These are phyloP conservation scores for Spodoptera exigua DNA, from an alignment of 2,888 invertebrate species.

Conservation along the genomic window DNA sequence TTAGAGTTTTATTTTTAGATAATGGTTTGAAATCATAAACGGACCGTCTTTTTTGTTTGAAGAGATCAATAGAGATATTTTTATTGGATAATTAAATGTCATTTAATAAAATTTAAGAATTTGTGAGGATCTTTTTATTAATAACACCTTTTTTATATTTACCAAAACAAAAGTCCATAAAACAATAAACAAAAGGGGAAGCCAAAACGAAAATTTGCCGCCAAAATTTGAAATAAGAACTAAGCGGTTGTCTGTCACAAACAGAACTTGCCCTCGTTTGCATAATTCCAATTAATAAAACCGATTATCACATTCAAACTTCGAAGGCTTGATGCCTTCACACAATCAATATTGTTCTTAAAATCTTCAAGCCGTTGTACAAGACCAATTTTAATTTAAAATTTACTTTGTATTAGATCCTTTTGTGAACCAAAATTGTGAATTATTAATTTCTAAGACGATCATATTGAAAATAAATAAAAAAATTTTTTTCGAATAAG, in stretches of 20 bases:
- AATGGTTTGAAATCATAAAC: too few species aligned
- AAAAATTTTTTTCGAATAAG: not conserved
- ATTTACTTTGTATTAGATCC: conserved; percentile 55
- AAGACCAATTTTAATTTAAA: conserved; percentile 59
- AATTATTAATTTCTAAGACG: conserved; percentile 50
- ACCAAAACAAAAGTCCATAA: conserved; percentile 8
- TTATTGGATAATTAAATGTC: too few species aligned
- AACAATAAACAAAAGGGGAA: conserved; percentile 19
- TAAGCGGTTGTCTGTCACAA: conserved; percentile 60
- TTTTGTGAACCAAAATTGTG: conserved; percentile 53
- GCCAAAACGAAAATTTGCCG: conserved; percentile 33
- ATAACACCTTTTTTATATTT: too few species aligned
- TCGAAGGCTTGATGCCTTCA: conserved; percentile 58
- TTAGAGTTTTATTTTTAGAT: too few species aligned
- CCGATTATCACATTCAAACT: conserved; percentile 73
- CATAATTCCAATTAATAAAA: conserved; percentile 83
- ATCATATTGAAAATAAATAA: conserved; percentile 14
- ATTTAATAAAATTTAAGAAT: too few species aligned
- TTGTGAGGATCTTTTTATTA: too few species aligned
- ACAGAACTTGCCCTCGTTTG: conserved; percentile 70
- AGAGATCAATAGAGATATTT: too few species aligned
- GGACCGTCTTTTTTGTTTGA: too few species aligned
- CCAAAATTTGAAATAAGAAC: conserved; percentile 41
- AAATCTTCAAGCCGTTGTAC: conserved; percentile 58
- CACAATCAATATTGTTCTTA: conserved; percentile 71